Evolutionary conservation across 2,888 invertebrate species (phyloP).

Genomic region (Troides helena): DNA sequence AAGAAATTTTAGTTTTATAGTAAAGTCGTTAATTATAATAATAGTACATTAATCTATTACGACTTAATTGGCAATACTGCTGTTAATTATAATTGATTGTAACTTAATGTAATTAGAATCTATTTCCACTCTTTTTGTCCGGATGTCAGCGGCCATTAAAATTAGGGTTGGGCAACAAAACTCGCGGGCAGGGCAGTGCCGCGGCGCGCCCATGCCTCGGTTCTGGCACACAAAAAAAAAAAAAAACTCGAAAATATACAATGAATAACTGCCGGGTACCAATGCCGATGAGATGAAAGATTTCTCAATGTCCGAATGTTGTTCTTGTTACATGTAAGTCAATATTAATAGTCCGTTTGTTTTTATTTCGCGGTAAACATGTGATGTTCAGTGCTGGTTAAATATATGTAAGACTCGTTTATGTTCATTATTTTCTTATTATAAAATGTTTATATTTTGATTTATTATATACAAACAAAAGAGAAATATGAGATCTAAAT

Average conservation of each 20-base stretch:
- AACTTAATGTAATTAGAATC: constrained; percentile 34
- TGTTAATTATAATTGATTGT: constrained; percentile 12
- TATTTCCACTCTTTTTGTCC: constrained; percentile 65
- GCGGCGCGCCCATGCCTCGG: constrained; percentile 61
- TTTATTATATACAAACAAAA: neutral
- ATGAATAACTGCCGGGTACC: constrained; percentile 67
- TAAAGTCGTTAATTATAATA: no score
- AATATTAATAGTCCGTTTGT: constrained; percentile 53
- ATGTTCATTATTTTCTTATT: neutral
- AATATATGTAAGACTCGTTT: constrained; percentile 23
- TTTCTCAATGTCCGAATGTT: constrained; percentile 71
- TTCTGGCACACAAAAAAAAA: constrained; percentile 59
- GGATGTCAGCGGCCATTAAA: constrained; percentile 80
- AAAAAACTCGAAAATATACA: constrained; percentile 56
- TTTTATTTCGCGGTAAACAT: constrained; percentile 32
- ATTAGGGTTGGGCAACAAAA: constrained; percentile 78
- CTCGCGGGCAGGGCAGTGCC: constrained; percentile 73
- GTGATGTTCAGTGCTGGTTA: constrained; percentile 28
- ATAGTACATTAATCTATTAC: no score
- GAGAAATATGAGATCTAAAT: no score
- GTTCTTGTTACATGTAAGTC: constrained; percentile 70
- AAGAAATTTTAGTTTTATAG: no score
- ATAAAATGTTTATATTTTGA: neutral
- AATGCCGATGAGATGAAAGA: constrained; percentile 74
- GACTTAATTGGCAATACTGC: neutral